Percentiles rank a stretch among this genome's conserved stretches.
Evolutionary conservation across 2,113 vertebrate species (phyloP).

Genomic region (Bucco capensis): DNA sequence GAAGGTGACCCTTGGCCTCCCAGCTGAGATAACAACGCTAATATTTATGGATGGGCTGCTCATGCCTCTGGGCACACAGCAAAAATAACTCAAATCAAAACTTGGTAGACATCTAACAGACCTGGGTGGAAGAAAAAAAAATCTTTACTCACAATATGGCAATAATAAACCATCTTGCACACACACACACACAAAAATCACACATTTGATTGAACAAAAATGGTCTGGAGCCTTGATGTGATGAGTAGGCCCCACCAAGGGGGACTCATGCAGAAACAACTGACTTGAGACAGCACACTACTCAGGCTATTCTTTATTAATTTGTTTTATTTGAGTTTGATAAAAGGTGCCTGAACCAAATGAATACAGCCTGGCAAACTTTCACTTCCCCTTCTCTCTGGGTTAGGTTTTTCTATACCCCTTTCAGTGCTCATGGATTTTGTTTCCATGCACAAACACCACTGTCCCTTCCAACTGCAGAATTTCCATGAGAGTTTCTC

Average conservation of each 20-base stretch:
- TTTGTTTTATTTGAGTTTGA: background rate
- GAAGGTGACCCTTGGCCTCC: conserved; percentile 49
- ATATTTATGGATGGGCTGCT: conserved; percentile 45
- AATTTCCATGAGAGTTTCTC: background rate
- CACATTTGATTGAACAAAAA: background rate
- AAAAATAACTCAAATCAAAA: conserved; percentile 51
- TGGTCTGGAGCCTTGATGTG: background rate
- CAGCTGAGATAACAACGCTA: conserved; percentile 61
- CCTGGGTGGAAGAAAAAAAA: background rate
- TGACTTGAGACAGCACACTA: background rate
- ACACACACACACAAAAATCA: background rate
- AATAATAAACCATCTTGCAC: background rate
- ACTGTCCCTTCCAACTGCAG: background rate
- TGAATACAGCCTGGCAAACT: background rate
- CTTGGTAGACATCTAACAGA: conserved; percentile 17
- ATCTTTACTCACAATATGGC: background rate
- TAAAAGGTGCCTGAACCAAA: background rate
- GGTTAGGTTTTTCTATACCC: background rate
- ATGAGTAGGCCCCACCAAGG: background rate
- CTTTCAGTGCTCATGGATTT: background rate
- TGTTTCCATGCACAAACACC: background rate
- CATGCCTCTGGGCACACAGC: conserved; percentile 43
- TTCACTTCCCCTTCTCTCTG: background rate
- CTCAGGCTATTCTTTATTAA: background rate
- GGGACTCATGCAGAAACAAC: background rate